Percentiles rank a stretch among this genome's conserved stretches.
phyloP scores from a whole-genome alignment of 2,113 vertebrate genomes.

The Cariama cristata region DNA sequence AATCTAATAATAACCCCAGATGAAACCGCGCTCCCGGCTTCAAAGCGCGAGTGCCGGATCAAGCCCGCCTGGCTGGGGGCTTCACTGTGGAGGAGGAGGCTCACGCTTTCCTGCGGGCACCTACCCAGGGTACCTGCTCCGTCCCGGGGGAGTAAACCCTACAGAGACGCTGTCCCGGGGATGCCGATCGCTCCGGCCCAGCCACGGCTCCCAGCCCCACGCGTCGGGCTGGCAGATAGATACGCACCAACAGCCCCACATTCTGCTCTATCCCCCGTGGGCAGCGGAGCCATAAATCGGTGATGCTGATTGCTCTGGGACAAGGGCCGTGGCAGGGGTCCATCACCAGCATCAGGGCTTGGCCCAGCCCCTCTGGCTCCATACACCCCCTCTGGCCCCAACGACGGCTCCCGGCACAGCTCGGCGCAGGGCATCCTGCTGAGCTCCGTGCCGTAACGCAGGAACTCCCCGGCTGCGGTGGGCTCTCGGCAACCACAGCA shows the following conservation, averaged over 20 bases:
- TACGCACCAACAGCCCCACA: accelerated
- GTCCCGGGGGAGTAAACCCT: neutral
- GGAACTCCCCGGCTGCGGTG: neutral
- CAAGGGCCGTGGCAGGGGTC: neutral
- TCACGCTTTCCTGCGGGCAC: accelerated
- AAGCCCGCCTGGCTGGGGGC: neutral
- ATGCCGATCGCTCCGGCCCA: accelerated
- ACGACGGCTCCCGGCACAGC: neutral
- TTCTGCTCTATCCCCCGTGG: accelerated
- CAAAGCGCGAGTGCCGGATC: accelerated
- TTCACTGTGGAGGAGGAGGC: accelerated
- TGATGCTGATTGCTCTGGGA: neutral
- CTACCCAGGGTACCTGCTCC: neutral
- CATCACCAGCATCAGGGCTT: neutral
- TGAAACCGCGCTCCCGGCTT: neutral
- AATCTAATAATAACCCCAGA: neutral
- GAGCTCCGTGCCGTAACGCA: neutral
- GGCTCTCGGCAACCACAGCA: neutral
- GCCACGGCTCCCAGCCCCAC: neutral
- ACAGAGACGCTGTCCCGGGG: accelerated
- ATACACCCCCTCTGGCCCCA: accelerated
- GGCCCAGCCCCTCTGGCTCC: accelerated
- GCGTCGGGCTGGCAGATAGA: accelerated
- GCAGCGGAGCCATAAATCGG: neutral
- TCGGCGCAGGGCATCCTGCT: neutral